These are phyloP conservation scores for Chromis chromis DNA, from an alignment of 2,797 vertebrate genomes.

Conservation along the genomic window DNA sequence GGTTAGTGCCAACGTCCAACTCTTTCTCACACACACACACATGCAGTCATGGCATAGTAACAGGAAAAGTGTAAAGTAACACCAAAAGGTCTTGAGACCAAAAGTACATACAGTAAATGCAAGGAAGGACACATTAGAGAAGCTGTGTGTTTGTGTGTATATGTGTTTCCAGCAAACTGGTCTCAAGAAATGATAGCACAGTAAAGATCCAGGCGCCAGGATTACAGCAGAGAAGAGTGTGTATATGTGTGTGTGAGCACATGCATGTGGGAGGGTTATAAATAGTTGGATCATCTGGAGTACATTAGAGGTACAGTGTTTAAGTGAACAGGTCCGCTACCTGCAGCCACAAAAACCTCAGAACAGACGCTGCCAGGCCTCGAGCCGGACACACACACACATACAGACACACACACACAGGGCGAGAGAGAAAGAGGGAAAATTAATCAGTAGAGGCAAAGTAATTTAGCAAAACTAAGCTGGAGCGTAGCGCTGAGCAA, in stretches of 20 bases:
- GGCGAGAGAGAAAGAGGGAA: slow-evolving; percentile 13
- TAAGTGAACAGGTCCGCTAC: slow-evolving; percentile 85
- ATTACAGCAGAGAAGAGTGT: slow-evolving; percentile 33
- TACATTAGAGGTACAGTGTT: slow-evolving; percentile 79
- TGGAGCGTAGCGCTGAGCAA: slow-evolving; percentile 15
- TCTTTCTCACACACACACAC: slow-evolving; percentile 33
- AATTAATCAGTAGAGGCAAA: slow-evolving; percentile 18
- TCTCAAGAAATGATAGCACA: slow-evolving; percentile 49
- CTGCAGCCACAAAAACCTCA: slow-evolving; percentile 83
- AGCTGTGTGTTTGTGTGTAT: slow-evolving; percentile 18
- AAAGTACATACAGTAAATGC: slow-evolving; percentile 52
- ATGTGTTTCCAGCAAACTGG: slow-evolving; percentile 39
- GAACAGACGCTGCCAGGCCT: slow-evolving; percentile 59
- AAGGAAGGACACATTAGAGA: slow-evolving; percentile 27
- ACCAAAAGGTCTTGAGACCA: slow-evolving; percentile 61
- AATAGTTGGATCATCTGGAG: slow-evolving; percentile 83
- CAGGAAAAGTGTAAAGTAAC: slow-evolving; percentile 65
- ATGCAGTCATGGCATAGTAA: slow-evolving; percentile 44
- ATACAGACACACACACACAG: slow-evolving; percentile 27
- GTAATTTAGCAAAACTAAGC: slow-evolving; percentile 26
- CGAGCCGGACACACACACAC: slow-evolving; percentile 35
- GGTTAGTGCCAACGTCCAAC: slow-evolving; percentile 54
- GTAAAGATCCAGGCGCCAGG: slow-evolving; percentile 54
- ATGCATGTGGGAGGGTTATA: slow-evolving; percentile 67
- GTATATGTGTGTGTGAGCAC: slow-evolving; percentile 8